Conservation (phyloP, 2,113 vertebrate genomes). For the Progne subis region DNA sequence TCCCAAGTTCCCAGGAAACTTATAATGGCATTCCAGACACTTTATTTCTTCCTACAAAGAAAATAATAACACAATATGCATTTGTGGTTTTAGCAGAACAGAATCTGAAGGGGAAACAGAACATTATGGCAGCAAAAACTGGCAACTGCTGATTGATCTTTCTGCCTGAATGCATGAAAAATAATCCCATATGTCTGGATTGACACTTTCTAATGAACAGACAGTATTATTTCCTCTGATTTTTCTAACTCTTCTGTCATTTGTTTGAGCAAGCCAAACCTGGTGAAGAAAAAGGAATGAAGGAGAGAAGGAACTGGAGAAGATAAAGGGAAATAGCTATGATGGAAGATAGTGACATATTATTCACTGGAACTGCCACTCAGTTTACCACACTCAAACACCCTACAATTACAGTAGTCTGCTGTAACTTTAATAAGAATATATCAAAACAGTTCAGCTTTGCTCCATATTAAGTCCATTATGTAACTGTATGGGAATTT, state of each 20-base stretch:
- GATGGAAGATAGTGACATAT: neutral
- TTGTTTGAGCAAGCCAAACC: neutral
- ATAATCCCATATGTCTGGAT: neutral
- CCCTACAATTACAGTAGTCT: neutral
- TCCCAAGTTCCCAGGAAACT: neutral
- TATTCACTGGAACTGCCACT: neutral
- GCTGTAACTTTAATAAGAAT: neutral
- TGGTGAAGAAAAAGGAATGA: neutral
- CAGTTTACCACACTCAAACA: neutral
- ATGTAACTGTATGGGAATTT: neutral
- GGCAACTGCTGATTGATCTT: conserved; percentile 12
- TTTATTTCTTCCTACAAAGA: neutral
- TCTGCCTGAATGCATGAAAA: conserved; percentile 22
- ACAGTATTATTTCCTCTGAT: conserved; percentile 17
- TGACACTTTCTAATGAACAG: conserved; percentile 22
- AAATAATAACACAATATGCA: neutral
- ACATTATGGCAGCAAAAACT: neutral
- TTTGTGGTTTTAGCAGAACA: neutral
- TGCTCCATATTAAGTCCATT: neutral
- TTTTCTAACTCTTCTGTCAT: neutral
- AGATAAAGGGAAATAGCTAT: neutral
- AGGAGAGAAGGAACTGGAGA: neutral
- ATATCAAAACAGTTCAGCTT: neutral
- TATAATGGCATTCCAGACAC: neutral
- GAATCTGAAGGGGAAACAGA: neutral